phyloP scores from a whole-genome alignment of 2,797 vertebrate genomes.

The Tapera naevia region DNA sequence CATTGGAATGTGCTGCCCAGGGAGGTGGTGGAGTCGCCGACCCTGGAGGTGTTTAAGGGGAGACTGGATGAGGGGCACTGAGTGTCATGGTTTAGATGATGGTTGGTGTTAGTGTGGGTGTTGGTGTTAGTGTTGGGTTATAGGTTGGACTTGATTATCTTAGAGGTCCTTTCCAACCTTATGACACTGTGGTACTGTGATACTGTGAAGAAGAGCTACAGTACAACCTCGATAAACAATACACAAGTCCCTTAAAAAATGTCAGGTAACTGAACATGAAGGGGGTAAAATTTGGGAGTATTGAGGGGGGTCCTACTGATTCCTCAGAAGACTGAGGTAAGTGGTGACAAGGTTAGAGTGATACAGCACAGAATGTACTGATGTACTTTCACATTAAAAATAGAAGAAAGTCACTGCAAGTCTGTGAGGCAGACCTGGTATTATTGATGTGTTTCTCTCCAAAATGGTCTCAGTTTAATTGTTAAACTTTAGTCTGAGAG shows the following conservation, averaged over 20 bases:
- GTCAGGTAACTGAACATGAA: not conserved
- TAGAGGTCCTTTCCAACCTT: too few species aligned
- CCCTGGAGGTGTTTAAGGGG: too few species aligned
- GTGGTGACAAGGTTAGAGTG: not conserved
- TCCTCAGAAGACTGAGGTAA: not conserved
- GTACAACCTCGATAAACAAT: constrained; percentile 29
- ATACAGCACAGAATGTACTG: not conserved
- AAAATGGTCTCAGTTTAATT: not conserved
- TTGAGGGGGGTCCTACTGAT: not conserved
- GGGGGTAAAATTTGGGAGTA: not conserved
- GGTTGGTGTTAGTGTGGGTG: too few species aligned
- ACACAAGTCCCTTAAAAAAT: constrained; percentile 14
- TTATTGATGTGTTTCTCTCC: not conserved
- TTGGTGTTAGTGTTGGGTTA: too few species aligned
- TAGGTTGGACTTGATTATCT: too few species aligned
- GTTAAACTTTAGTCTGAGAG: not conserved
- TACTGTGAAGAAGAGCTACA: not conserved
- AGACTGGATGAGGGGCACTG: too few species aligned
- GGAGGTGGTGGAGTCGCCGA: too few species aligned
- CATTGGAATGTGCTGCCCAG: too few species aligned
- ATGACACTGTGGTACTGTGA: too few species aligned
- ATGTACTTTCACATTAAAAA: not conserved
- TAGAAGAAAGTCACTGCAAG: not conserved
- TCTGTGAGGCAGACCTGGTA: not conserved
- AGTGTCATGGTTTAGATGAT: too few species aligned